These are phyloP conservation scores for Pocillopora grandis DNA, from an alignment of 92 coral and sea anemone genomes.

Conservation along the genomic window DNA sequence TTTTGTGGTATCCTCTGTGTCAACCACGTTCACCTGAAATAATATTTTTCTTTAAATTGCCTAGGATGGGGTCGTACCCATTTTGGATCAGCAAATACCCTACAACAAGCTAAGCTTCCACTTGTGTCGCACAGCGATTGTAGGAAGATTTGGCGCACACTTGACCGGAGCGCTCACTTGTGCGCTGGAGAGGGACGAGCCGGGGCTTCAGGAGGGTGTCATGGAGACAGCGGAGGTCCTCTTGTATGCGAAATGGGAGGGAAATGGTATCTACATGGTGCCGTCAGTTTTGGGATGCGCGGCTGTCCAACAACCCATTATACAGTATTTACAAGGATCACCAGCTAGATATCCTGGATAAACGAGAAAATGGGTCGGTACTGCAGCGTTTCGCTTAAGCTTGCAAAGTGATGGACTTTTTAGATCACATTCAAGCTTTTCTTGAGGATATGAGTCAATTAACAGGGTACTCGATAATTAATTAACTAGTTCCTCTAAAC, in stretches of 20 bases:
- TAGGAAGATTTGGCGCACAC: slow-evolving; percentile 38
- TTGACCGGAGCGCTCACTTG: slow-evolving; percentile 58
- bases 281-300: slow-evolving; percentile 66
- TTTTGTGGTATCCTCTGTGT: no score
- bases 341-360: slow-evolving; percentile 61
- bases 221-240: slow-evolving; percentile 81
- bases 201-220: slow-evolving; percentile 66
- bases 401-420: no score
- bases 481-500: no score
- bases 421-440: no score
- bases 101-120: slow-evolving; percentile 68
- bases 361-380: slow-evolving; percentile 41
- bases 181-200: slow-evolving; percentile 68
- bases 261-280: slow-evolving; percentile 72
- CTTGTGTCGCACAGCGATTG: slow-evolving; percentile 63
- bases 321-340: slow-evolving; percentile 68
- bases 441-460: no score
- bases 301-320: slow-evolving; percentile 62
- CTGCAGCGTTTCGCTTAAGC: not conserved
- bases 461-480: no score
- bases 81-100: slow-evolving; percentile 47
- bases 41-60: not conserved
- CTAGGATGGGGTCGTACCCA: slow-evolving; percentile 73
- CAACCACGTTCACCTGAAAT: no score
- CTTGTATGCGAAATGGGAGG: slow-evolving; percentile 70